phyloP scores from a whole-genome alignment of 2,797 vertebrate genomes.

The Lagodon rhomboides region DNA sequence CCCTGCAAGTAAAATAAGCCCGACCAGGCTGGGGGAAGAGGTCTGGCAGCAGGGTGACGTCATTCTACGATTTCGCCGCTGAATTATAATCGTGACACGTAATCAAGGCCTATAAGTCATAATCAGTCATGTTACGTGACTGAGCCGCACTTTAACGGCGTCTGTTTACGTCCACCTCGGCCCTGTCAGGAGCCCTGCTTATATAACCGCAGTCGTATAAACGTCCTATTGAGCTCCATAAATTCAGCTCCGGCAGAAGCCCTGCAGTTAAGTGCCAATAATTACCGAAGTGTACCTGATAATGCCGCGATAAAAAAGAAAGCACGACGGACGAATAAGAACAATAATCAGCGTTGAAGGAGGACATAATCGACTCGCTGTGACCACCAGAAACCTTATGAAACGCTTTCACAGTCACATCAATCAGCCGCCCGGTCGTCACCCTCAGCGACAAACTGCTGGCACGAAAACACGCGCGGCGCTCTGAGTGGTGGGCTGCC shows the following conservation, averaged over 20 bases:
- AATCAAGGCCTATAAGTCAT: constrained; percentile 61
- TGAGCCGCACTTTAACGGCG: constrained; percentile 59
- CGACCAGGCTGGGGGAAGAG: not conserved
- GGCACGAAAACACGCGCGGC: constrained; percentile 63
- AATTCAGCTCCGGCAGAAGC: constrained; percentile 17
- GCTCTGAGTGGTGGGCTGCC: constrained; percentile 87
- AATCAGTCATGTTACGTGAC: constrained; percentile 61
- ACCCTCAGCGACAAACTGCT: constrained; percentile 65
- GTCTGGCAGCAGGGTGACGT: constrained; percentile 18
- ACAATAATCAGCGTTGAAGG: constrained; percentile 45
- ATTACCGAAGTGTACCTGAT: constrained; percentile 47
- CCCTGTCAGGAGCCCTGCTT: constrained; percentile 58
- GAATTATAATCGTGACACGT: constrained; percentile 49
- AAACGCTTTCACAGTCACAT: constrained; percentile 66
- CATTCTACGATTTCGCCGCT: constrained; percentile 26
- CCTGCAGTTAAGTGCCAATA: constrained; percentile 30
- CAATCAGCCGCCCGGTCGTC: constrained; percentile 68
- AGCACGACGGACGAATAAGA: constrained; percentile 45
- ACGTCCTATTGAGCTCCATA: constrained; percentile 50
- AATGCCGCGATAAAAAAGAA: constrained; percentile 51
- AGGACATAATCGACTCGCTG: constrained; percentile 34
- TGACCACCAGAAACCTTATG: constrained; percentile 28
- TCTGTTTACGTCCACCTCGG: constrained; percentile 60
- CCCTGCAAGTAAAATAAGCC: not conserved
- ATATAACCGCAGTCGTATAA: constrained; percentile 62